A percentile compares a stretch with the other conserved stretches of the same genome.
These are phyloP conservation scores for Phengaris arion DNA, from an alignment of 2,888 invertebrate species.

Conservation along the genomic window DNA sequence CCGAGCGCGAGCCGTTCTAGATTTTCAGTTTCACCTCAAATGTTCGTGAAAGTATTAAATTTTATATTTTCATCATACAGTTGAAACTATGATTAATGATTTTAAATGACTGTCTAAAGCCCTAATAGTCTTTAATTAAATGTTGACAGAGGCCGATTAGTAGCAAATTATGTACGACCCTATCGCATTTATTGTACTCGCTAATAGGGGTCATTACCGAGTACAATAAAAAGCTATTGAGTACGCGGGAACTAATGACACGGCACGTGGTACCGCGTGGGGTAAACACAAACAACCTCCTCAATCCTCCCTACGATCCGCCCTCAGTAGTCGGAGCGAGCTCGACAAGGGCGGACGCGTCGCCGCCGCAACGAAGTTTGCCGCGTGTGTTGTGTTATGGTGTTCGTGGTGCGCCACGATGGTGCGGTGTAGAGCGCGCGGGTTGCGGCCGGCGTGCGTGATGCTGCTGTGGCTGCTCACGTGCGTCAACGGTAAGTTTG, in stretches of 20 bases:
- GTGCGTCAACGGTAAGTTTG: conserved; percentile 70
- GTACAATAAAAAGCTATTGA: conserved; percentile 20
- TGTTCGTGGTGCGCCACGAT: conserved; percentile 50
- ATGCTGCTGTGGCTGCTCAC: conserved; percentile 65
- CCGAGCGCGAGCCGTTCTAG: background rate
- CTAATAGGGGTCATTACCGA: conserved; percentile 15
- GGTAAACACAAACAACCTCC: conserved; percentile 19
- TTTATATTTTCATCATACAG: background rate
- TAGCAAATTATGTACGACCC: background rate
- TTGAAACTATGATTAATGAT: background rate
- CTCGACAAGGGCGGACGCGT: conserved; percentile 53
- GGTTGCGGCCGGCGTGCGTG: conserved; percentile 60
- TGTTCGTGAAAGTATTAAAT: background rate
- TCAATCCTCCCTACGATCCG: conserved; percentile 47
- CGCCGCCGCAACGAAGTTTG: conserved; percentile 43
- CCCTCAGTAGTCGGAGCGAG: conserved; percentile 56
- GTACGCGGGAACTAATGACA: conserved; percentile 5
- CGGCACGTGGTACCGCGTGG: background rate
- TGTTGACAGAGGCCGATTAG: conserved; percentile 15
- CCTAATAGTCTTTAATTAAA: background rate
- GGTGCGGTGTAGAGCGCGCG: conserved; percentile 57
- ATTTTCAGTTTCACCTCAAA: background rate
- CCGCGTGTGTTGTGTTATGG: conserved; percentile 46
- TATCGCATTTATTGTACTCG: background rate
- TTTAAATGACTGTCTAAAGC: background rate